A percentile compares a stretch with the other conserved stretches of the same genome.
These are phyloP conservation scores for Pasiphila rectangulata DNA, from an alignment of 2,888 invertebrate species.

Conservation along the genomic window DNA sequence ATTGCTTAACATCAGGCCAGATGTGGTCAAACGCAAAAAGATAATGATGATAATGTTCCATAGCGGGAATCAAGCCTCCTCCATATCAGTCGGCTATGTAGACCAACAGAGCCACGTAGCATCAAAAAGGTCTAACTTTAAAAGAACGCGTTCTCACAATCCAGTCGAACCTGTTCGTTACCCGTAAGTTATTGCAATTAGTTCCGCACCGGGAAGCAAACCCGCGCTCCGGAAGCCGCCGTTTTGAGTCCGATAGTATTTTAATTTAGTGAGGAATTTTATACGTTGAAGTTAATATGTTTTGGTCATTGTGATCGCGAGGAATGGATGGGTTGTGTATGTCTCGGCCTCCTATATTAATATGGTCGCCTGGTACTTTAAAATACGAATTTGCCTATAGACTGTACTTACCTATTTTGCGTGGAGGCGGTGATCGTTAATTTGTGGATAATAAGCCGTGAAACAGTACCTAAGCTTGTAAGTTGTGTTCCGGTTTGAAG, in stretches of 20 bases:
- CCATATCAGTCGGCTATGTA: too few relatives aligned
- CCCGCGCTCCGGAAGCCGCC: constrained; percentile 48
- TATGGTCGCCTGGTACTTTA: too few relatives aligned
- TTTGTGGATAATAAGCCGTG: too few relatives aligned
- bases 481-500: too few relatives aligned
- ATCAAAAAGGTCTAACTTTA: background rate
- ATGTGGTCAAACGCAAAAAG: too few relatives aligned
- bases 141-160: constrained; percentile 26
- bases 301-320: background rate
- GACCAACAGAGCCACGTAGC: too few relatives aligned
- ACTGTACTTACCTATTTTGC: background rate
- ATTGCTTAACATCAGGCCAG: too few relatives aligned
- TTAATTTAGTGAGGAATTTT: constrained; percentile 6
- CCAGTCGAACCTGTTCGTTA: constrained; percentile 39
- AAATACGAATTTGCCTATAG: background rate
- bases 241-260: constrained; percentile 27
- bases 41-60: too few relatives aligned
- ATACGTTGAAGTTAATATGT: background rate
- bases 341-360: too few relatives aligned
- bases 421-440: background rate
- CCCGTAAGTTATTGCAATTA: constrained; percentile 56
- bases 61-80: too few relatives aligned
- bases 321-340: too few relatives aligned
- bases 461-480: too few relatives aligned
- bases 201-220: constrained; percentile 59